A percentile compares a stretch with the other conserved stretches of the same genome.
Evolutionary conservation across 2,888 invertebrate species (phyloP).

Genomic region (Eremobia ochroleuca): DNA sequence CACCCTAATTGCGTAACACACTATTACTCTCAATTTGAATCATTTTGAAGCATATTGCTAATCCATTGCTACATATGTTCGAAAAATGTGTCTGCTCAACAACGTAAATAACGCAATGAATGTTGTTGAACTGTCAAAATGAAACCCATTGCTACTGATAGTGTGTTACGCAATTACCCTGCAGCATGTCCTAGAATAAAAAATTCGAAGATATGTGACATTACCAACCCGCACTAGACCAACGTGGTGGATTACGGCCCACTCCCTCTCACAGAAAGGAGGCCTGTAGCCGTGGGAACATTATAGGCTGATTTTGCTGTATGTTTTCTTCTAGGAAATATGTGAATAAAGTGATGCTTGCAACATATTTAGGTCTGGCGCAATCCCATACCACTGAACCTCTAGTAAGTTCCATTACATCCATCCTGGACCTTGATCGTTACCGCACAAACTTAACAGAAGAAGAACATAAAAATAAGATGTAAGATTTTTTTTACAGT

Average conservation of each 20-base stretch:
- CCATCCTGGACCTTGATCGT: neutral
- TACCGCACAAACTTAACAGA: slow-evolving; percentile 34
- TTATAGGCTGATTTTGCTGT: neutral
- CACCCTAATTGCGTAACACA: no score
- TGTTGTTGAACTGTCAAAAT: no score
- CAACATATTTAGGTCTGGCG: slow-evolving; percentile 40
- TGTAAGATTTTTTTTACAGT: slow-evolving; percentile 41
- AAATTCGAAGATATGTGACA: neutral
- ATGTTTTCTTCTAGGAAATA: slow-evolving; percentile 42
- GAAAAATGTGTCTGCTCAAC: no score
- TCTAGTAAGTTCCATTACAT: slow-evolving; percentile 22
- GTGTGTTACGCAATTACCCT: no score
- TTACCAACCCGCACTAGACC: neutral
- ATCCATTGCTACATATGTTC: no score
- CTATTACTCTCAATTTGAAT: no score
- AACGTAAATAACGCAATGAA: no score
- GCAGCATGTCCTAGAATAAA: neutral
- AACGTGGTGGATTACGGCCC: neutral
- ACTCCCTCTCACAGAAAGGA: neutral
- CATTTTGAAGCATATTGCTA: no score
- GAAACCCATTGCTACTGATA: no score
- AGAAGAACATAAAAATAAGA: slow-evolving; percentile 48
- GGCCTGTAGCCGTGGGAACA: neutral
- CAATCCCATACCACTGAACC: slow-evolving; percentile 20
- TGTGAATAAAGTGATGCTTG: slow-evolving; percentile 22